Conservation (phyloP, 2,797 vertebrate genomes). For the Myotis vivesi region DNA sequence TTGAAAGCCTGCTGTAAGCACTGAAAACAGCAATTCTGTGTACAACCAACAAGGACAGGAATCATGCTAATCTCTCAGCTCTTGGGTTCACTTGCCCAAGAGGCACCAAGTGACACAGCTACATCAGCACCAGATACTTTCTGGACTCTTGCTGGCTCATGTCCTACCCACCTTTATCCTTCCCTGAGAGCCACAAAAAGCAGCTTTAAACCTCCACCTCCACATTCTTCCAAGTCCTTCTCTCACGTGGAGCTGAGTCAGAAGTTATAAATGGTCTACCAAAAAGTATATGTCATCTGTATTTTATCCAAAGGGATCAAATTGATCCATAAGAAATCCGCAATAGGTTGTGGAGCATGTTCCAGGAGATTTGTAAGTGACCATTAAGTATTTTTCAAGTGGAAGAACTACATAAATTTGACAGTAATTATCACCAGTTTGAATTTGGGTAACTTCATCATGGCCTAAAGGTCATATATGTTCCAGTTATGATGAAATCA, state of each 20-base stretch:
- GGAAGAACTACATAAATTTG: neutral
- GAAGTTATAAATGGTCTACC: neutral
- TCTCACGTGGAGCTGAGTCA: neutral
- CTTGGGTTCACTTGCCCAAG: neutral
- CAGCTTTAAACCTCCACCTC: neutral
- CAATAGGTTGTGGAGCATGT: neutral
- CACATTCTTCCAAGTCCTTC: neutral
- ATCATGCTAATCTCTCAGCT: neutral
- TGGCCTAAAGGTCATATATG: neutral
- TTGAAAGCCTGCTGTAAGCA: neutral
- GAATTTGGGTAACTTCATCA: neutral
- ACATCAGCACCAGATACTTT: neutral
- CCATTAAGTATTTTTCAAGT: neutral
- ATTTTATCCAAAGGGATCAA: neutral
- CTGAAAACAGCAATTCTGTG: neutral
- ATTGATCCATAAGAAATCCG: neutral
- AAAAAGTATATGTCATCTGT: neutral
- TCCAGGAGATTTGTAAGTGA: neutral
- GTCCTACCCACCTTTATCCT: neutral
- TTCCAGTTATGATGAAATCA: neutral
- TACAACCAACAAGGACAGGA: neutral
- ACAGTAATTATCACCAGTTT: neutral
- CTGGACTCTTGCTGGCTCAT: neutral
- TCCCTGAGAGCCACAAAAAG: neutral
- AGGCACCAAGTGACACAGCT: neutral